Conservation (phyloP, 2,113 vertebrate genomes). For the Triplophysa rosa region DNA sequence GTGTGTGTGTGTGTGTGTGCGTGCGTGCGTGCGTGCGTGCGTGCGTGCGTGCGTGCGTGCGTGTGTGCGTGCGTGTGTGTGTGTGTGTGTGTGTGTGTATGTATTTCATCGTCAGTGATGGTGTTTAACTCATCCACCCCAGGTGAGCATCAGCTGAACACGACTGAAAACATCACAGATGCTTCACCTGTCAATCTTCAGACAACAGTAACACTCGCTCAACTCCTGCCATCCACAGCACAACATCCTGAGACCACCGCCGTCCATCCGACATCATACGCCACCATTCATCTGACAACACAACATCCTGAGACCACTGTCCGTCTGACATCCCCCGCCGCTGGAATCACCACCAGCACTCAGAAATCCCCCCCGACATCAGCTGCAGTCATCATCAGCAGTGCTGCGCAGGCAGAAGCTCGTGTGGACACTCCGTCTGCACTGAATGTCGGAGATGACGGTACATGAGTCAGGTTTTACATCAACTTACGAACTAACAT, state of each 20-base stretch:
- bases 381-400: constrained; percentile 58
- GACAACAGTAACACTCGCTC: background rate
- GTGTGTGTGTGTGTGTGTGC: constrained; percentile 12
- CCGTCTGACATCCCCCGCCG: no score
- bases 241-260: background rate
- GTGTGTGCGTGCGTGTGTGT: no score
- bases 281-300: no score
- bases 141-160: background rate
- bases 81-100: constrained; percentile 17
- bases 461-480: constrained; percentile 59
- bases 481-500: no score
- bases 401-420: constrained; percentile 53
- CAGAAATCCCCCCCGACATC: constrained; percentile 50
- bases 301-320: no score
- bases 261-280: background rate
- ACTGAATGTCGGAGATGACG: constrained; percentile 66
- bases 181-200: background rate
- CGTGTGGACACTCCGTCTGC: constrained; percentile 59
- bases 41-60: no score
- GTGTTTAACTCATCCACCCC: background rate
- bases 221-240: background rate
- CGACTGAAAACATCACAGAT: background rate
- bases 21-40: no score
- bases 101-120: background rate
- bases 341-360: background rate